phyloP scores from a whole-genome alignment of 2,888 invertebrate genomes.

The Sarcophaga variegata region DNA sequence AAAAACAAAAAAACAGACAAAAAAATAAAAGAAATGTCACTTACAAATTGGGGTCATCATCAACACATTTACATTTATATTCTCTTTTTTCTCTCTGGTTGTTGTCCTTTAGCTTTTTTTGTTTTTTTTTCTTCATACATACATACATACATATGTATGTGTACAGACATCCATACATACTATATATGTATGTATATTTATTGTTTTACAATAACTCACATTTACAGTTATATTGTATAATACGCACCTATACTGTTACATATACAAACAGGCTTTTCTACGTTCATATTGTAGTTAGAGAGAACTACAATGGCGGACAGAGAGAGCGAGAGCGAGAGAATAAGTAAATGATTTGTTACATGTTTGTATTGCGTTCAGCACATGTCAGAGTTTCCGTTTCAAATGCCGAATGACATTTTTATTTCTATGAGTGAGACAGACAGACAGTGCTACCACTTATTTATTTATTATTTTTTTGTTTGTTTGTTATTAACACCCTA shows the following conservation, averaged over 20 bases:
- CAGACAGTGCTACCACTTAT: neutral
- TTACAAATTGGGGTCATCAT: slow-evolving; percentile 66
- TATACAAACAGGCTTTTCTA: neutral
- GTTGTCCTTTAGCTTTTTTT: no score
- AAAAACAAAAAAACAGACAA: slow-evolving; percentile 4
- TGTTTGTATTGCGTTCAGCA: slow-evolving; percentile 54
- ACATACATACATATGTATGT: slow-evolving; percentile 30
- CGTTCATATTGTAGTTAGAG: neutral
- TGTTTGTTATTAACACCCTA: neutral
- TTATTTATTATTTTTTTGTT: neutral
- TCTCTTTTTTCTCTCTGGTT: neutral
- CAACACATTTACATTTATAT: slow-evolving; percentile 38
- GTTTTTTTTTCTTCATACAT: neutral
- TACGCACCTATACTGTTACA: neutral
- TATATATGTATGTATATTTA: neutral
- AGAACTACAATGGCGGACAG: neutral
- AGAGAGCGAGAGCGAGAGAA: neutral
- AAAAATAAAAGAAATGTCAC: slow-evolving; percentile 31
- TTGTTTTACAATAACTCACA: neutral
- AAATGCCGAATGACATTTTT: slow-evolving; percentile 64
- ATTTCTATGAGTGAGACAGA: slow-evolving; percentile 27
- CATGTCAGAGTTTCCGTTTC: slow-evolving; percentile 55
- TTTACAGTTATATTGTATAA: neutral
- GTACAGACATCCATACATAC: neutral
- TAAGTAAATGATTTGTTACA: slow-evolving; percentile 34